Conservation (phyloP, 2,113 vertebrate genomes). For the Thamnaconus septentrionalis region DNA sequence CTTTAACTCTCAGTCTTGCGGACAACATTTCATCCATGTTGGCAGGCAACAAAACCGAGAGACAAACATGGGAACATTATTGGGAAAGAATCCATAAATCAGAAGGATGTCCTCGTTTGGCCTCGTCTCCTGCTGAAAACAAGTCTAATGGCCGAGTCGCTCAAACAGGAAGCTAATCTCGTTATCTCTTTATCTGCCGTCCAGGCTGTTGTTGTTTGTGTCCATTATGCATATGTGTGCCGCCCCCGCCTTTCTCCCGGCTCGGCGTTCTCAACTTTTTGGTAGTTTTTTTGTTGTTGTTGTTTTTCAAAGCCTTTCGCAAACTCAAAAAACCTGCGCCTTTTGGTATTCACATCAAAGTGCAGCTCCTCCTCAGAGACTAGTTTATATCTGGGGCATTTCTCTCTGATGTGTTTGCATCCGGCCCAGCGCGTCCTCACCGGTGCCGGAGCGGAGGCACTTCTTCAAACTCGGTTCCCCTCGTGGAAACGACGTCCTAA, state of each 20-base stretch:
- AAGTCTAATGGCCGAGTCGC: slow-evolving; percentile 53
- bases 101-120: slow-evolving; percentile 29
- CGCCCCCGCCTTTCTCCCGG: slow-evolving; percentile 7
- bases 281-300: neutral
- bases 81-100: slow-evolving; percentile 29
- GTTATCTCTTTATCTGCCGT: slow-evolving; percentile 60
- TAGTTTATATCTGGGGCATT: slow-evolving; percentile 63
- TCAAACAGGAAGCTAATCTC: slow-evolving; percentile 63
- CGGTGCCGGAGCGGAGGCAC: slow-evolving; percentile 54
- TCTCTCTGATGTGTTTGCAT: slow-evolving; percentile 46
- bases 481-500: slow-evolving; percentile 1
- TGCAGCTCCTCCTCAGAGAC: slow-evolving; percentile 17
- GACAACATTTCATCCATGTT: neutral
- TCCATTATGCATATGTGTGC: slow-evolving; percentile 5
- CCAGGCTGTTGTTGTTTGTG: slow-evolving; percentile 26
- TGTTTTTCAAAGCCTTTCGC: neutral
- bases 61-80: slow-evolving; percentile 16
- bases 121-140: slow-evolving; percentile 46
- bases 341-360: neutral
- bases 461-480: slow-evolving; percentile 37
- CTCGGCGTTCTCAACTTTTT: neutral
- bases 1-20: neutral
- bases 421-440: slow-evolving; percentile 42
- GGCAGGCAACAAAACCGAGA: slow-evolving; percentile 9
- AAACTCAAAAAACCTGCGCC: slow-evolving; percentile 14